Evolutionary conservation across 2,888 invertebrate species (phyloP).

Genomic region (Lithosia quadra): DNA sequence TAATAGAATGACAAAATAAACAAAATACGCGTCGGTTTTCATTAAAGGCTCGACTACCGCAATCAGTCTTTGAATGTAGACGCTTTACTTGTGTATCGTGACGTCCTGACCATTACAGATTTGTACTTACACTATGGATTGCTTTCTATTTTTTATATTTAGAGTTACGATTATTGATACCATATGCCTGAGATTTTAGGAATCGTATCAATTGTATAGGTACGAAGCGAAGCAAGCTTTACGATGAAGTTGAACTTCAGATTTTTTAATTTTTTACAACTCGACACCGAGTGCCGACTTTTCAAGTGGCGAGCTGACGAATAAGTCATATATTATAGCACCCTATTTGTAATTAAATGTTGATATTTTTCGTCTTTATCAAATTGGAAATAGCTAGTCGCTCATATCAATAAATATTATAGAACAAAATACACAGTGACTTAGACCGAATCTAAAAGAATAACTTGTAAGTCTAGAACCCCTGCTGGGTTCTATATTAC

Average conservation of each 20-base stretch:
- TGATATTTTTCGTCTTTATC: no score
- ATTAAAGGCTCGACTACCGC: constrained; percentile 55
- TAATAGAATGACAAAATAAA: constrained; percentile 74
- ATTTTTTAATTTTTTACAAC: neutral
- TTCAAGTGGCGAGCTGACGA: no score
- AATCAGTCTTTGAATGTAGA: constrained; percentile 52
- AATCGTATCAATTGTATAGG: neutral
- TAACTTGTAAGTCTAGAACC: no score
- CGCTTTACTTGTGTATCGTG: constrained; percentile 25
- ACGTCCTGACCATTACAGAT: constrained; percentile 19
- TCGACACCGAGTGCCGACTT: no score
- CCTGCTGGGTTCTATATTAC: no score
- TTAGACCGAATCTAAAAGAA: no score
- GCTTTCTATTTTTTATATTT: neutral
- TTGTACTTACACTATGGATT: constrained; percentile 13
- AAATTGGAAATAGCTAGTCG: no score
- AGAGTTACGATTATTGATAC: neutral
- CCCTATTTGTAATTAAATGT: no score
- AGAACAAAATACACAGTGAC: no score
- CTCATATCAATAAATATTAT: no score
- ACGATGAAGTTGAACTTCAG: neutral
- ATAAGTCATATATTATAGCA: neutral
- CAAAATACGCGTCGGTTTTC: constrained; percentile 66
- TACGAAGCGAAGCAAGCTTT: neutral
- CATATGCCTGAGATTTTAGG: neutral